Conservation (phyloP, 1,140 invertebrate species). For the Neotoxoptera formosana region DNA sequence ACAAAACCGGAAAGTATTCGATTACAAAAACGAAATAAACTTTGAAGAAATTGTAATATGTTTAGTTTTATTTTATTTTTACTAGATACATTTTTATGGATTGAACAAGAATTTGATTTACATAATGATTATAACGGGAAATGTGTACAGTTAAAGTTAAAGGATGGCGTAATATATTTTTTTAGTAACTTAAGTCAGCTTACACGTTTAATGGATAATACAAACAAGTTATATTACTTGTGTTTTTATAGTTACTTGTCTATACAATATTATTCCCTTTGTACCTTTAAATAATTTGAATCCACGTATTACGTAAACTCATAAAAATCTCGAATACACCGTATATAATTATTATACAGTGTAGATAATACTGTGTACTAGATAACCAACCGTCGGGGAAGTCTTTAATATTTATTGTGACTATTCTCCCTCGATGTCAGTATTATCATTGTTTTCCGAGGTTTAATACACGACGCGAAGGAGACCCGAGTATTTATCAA, state of each 20-base stretch:
- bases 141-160: not conserved
- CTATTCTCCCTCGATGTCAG: not conserved
- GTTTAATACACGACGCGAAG: not conserved
- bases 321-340: not conserved
- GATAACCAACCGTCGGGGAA: not conserved
- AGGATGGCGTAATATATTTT: not conserved
- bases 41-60: not conserved
- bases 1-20: not conserved
- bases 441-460: not conserved
- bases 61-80: not conserved
- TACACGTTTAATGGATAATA: not conserved
- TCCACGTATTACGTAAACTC: not conserved
- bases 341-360: not conserved
- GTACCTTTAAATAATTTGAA: not conserved
- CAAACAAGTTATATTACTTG: not conserved
- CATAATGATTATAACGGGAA: not conserved
- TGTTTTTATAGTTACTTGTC: not conserved
- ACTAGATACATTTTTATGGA: not conserved
- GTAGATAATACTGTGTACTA: not conserved
- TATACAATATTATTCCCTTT: not conserved
- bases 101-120: not conserved
- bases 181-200: not conserved
- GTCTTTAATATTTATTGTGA: not conserved
- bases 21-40: not conserved
- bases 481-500: not conserved